Evolutionary conservation across 1,140 invertebrate species (phyloP), one percentile per base, ranked within the genome.

Genomic region (Grapholita molesta): DNA sequence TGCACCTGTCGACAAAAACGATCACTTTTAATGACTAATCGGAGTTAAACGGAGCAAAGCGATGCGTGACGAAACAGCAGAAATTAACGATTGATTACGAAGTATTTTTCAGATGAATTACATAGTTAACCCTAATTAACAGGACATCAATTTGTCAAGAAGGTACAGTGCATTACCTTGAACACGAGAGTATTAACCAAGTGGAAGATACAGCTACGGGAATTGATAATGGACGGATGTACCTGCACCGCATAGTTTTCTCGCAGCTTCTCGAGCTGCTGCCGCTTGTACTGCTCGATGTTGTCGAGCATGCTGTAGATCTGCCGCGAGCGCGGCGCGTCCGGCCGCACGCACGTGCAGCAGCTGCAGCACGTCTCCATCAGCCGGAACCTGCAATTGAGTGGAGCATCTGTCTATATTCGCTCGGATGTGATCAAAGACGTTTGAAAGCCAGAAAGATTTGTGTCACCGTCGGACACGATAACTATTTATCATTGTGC

Each of bases 241-340:
- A 97, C 96, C 93, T 99, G 98, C 85, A 95, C 94, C 12, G 96
- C 95, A 82, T 99, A 99, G 89, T 99, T 98, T 79, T 99, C 97
- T 1, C 97, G 92, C 42, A 99, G 91, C 73, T 95, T 94, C 84
- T 98, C 97, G 68, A 98, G 90, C 82, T 98, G 97, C 81, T 96
- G 96, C 70, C 95, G 95, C 88, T 97, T 98, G 87, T 98, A 97
- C 66, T 95, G 95, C 86, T 98, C 97, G 70, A 98, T 97, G 84
- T 95, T 97, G 81, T 98, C 97, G 73, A 98, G 89, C 94, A 97
- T 96, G 68, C 94, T 95, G 79, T 96, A 96, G 57, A 98, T 96
- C 84, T 98, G 97, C 53, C 95, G 94, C 7, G 96, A 95, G 61
- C 96, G 93, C 3, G 96, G 96, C 7, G 96, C 96, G 24, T 94